Conservation (phyloP, 2,888 invertebrate genomes). For the Siphlonurus alternatus region DNA sequence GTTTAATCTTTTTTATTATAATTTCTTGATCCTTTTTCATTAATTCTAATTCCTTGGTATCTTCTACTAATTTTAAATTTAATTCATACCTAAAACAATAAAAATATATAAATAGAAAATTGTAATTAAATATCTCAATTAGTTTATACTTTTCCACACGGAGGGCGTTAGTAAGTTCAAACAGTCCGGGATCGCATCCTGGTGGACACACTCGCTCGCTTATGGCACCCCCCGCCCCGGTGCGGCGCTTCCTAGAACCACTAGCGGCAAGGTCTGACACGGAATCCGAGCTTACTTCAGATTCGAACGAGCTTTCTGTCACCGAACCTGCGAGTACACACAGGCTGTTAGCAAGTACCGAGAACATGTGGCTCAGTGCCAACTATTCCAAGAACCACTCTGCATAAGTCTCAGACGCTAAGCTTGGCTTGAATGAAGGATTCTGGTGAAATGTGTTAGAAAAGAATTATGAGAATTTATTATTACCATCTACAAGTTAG, state of each 20-base stretch:
- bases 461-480: too few relatives aligned
- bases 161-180: not conserved
- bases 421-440: too few relatives aligned
- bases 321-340: too few relatives aligned
- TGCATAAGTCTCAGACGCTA: not conserved
- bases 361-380: too few relatives aligned
- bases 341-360: too few relatives aligned
- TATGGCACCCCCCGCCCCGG: too few relatives aligned
- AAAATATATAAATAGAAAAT: not conserved
- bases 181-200: not conserved
- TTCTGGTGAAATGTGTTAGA: too few relatives aligned
- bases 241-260: not conserved
- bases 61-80: not conserved
- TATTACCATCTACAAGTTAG: too few relatives aligned
- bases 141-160: not conserved
- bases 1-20: not conserved
- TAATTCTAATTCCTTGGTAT: not conserved
- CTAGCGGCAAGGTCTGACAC: not conserved
- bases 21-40: not conserved
- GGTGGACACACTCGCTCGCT: not conserved
- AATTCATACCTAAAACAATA: not conserved
- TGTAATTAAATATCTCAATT: not conserved
- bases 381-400: too few relatives aligned
- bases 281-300: not conserved
- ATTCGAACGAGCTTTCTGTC: not conserved